phyloP scores from a whole-genome alignment of 2,113 vertebrate species.

The Montifringilla adamsi region DNA sequence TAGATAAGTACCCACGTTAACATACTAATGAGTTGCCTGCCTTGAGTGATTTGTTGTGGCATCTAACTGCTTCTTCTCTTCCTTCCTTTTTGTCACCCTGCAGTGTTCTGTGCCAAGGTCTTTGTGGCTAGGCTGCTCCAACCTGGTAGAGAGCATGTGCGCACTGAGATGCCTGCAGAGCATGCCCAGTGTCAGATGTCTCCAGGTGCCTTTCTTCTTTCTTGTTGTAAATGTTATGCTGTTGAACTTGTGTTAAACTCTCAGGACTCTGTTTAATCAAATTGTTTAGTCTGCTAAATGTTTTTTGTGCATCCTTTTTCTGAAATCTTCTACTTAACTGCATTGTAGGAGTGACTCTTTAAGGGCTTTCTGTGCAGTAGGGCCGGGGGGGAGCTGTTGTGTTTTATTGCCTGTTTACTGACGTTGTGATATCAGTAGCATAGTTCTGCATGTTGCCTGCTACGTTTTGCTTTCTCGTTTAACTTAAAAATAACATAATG shows the following conservation, averaged over 20 bases:
- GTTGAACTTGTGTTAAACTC: conserved; percentile 81
- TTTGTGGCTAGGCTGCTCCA: conserved; percentile 99
- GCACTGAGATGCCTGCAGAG: conserved; percentile 99
- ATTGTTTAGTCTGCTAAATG: conserved; percentile 81
- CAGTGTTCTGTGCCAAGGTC: conserved; percentile 99
- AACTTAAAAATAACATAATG: background rate
- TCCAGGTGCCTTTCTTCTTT: conserved; percentile 97
- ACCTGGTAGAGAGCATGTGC: conserved; percentile 99
- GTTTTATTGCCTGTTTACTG: conserved; percentile 54
- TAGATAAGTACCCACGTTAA: conserved; percentile 63
- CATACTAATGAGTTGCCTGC: conserved; percentile 80
- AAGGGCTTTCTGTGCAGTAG: conserved; percentile 41
- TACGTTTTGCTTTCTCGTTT: conserved; percentile 68
- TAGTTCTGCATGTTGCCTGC: conserved; percentile 72
- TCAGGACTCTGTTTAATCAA: conserved; percentile 79
- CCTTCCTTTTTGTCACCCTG: conserved; percentile 95
- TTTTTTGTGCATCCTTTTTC: conserved; percentile 78
- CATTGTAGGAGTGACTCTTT: conserved; percentile 47
- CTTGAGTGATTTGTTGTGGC: conserved; percentile 83
- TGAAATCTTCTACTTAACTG: conserved; percentile 65
- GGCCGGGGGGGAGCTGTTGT: conserved; percentile 57
- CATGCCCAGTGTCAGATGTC: conserved; percentile 99
- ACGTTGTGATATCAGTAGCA: conserved; percentile 64
- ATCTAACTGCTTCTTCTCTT: conserved; percentile 90
- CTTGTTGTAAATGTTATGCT: conserved; percentile 87